These are phyloP conservation scores for Sylvicola cinctus DNA, from an alignment of 2,888 invertebrate species.

Conservation along the genomic window DNA sequence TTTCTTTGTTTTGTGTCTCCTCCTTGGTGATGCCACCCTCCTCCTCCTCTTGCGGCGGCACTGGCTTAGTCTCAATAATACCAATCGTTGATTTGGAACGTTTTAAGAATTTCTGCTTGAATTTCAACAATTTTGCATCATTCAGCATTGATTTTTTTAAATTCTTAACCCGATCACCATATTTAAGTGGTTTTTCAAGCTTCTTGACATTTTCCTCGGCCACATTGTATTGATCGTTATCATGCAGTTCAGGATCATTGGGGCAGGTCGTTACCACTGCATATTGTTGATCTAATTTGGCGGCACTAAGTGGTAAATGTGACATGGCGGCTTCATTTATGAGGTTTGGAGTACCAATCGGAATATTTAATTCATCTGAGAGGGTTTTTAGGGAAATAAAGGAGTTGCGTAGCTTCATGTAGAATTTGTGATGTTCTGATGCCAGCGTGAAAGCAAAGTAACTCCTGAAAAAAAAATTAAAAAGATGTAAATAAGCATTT, in stretches of 20 bases:
- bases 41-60: neutral
- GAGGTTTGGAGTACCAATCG: conserved; percentile 13
- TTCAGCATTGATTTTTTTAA: conserved; percentile 11
- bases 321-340: neutral
- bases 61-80: neutral
- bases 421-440: conserved; percentile 58
- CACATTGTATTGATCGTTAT: conserved; percentile 1
- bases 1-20: conserved; percentile 44
- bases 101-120: conserved; percentile 9
- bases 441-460: conserved; percentile 57
- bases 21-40: conserved; percentile 15
- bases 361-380: conserved; percentile 36
- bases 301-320: neutral
- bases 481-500: conserved; percentile 1
- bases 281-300: neutral
- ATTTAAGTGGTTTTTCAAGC: conserved; percentile 9
- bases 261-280: neutral
- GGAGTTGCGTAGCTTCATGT: conserved; percentile 48
- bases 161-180: conserved; percentile 9
- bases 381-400: conserved; percentile 43
- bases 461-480: conserved; percentile 25
- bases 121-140: conserved; percentile 9
- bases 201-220: conserved; percentile 5
- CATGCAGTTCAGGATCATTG: neutral
- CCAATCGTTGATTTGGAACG: conserved; percentile 10